Conservation (phyloP, 2,888 invertebrate genomes). For the Diadegma fenestrale region DNA sequence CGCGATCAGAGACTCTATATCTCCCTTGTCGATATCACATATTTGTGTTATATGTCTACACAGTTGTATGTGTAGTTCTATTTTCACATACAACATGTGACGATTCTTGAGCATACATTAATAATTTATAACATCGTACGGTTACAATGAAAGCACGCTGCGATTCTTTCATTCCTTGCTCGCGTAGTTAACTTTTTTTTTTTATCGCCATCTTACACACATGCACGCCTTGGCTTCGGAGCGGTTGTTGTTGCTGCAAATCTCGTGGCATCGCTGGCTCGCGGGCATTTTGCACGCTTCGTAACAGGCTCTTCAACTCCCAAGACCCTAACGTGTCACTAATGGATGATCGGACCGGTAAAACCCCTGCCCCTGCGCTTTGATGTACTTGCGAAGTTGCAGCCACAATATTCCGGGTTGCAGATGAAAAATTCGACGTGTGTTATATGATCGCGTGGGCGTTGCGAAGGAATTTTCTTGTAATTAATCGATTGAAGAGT, state of each 20-base stretch:
- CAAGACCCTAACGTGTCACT: slow-evolving; percentile 58
- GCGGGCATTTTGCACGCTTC: slow-evolving; percentile 64
- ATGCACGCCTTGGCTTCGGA: slow-evolving; percentile 15
- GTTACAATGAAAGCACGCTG: slow-evolving; percentile 27
- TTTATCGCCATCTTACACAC: slow-evolving; percentile 14
- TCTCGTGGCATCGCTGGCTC: slow-evolving; percentile 34
- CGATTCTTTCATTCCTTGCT: slow-evolving; percentile 30
- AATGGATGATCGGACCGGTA: slow-evolving; percentile 55
- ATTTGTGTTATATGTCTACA: not conserved
- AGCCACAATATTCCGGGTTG: not conserved
- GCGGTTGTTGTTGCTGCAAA: slow-evolving; percentile 43
- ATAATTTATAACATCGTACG: slow-evolving; percentile 27
- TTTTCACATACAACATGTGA: not conserved
- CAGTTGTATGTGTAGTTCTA: not conserved
- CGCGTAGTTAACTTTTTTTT: slow-evolving; percentile 21
- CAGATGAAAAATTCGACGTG: not conserved
- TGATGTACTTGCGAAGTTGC: not conserved
- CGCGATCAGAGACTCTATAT: slow-evolving; percentile 55
- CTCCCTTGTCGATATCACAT: slow-evolving; percentile 43
- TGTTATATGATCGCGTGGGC: not conserved
- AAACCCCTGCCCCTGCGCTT: slow-evolving; percentile 7
- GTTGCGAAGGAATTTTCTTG: not conserved
- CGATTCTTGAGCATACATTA: not conserved
- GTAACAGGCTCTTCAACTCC: slow-evolving; percentile 63
- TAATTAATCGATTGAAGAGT: not conserved